Evolutionary conservation across 2,797 vertebrate species (phyloP), one percentile per base, ranked within the genome.

Genomic region (Melanotaenia parkinsoni): DNA sequence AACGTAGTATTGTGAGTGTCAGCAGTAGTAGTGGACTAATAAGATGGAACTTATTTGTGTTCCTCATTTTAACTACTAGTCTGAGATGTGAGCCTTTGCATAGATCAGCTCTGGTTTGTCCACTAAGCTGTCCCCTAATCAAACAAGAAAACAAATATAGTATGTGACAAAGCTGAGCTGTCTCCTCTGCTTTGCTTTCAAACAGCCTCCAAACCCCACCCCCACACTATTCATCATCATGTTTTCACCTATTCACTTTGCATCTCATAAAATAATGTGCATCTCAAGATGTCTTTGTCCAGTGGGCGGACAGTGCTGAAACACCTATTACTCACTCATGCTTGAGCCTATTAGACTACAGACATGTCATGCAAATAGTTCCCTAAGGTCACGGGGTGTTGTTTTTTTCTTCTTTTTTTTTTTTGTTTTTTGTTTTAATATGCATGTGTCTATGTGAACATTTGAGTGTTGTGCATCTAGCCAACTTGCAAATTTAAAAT

Each of bases 271-370:
- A 84, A 87, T 86, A 82, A 87, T 82, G 74, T 43, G 81, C 74
- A 86, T 88, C 80, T 86, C 85, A 83, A 87, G 87, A 92, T 81
- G 85, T 89, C 82, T 86, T 70, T 83, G 86, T 90, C 88, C 84
- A 82, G 84, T 91, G 90, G 87, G 89, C 47, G 71, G 90, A 89
- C 83, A 84, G 74, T 18, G 84, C 84, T 82, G 83, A 83, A 82
- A 70, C 89, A 91, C 87, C 84, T 89, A 92, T 90, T 92, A 91
- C 84, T 92, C 90, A 92, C 82, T 88, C 83, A 80, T 75, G 82
- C 78, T 87, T 72, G 81, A 84, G 85, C 87, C 79, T 75, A 74
- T 89, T 83, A 82, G 80, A 79, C 81, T 63, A 66, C 81, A 83
- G 76, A 82, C 83, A 74, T 86, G 90, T 90, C 88, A 92, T n/a